Evolutionary conservation across 2,797 vertebrate species (phyloP).

Genomic region (Varecia variegata): DNA sequence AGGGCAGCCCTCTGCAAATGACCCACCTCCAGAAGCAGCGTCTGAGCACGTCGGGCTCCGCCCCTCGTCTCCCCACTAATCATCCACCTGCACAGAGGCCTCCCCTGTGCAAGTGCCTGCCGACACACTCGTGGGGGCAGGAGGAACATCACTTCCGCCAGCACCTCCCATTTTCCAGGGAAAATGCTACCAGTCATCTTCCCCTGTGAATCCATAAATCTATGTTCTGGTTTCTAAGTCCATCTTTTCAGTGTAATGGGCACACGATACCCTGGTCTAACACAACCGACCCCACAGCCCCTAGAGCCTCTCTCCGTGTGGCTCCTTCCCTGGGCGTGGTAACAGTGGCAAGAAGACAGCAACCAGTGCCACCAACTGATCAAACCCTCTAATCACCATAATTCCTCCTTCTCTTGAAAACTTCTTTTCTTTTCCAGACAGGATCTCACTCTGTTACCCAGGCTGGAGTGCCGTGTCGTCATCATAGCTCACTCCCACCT

Average conservation of each 20-base stretch:
- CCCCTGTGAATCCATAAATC: not conserved
- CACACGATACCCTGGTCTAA: not conserved
- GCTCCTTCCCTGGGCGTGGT: not conserved
- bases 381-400: fast-evolving
- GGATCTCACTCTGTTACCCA: not conserved
- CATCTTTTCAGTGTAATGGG: fast-evolving
- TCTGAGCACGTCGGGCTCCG: not conserved
- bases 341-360: fast-evolving
- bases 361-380: fast-evolving
- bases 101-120: not conserved
- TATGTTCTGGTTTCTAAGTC: not conserved
- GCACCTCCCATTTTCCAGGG: not conserved
- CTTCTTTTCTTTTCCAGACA: not conserved
- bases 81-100: not conserved
- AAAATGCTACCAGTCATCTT: not conserved
- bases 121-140: fast-evolving
- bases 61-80: too few relatives aligned
- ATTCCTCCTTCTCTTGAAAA: not conserved
- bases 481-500: not conserved
- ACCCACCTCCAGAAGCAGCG: not conserved
- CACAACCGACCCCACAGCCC: not conserved
- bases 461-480: not conserved
- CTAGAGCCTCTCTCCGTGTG: fast-evolving
- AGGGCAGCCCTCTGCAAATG: fast-evolving
- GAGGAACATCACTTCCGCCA: too few relatives aligned